Base-by-base conservation (phyloP, 2,888 invertebrate genomes). In the Belgica antarctica region DNA sequence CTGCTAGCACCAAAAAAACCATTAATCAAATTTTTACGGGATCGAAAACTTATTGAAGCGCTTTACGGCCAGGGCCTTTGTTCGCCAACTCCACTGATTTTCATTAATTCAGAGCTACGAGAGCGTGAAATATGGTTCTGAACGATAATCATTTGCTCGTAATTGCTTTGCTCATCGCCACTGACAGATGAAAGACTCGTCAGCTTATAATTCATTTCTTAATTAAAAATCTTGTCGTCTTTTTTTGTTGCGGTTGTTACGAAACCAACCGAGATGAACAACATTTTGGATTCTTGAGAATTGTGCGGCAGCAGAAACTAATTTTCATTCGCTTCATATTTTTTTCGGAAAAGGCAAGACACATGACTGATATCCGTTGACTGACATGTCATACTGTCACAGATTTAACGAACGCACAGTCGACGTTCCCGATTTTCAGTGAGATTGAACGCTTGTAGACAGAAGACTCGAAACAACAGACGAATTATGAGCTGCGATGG, bases 361-460 rank as follows among this genome's bases (percentile, higher is more conserved):
- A 62, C 62, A 62, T 62, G 62, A 62, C 22, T 62, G 62, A 62
- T 62, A 62, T 62, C 62, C 62, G 62, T 28, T 62, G 62, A 62
- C 62, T 62, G 62, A 62, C 62, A 34, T 62, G 62, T 62, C 62
- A 62, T 62, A 62, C 62, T 62, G 62, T 62, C 62, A 62, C 62
- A 34, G 27, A 62, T 25, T n/a, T 31, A 62, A 62, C 25, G 62
- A 62, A 31, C 15, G 34, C 61, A 61, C 28, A 62, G 28, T 19
- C 31, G 15, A 34, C 34, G 31, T 34, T 62, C n/a, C 19, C 22
- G 52, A 52, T 59, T 24, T 25, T 27, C 25, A 1, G 7, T 17
- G 22, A 7, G 57, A 19, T 4, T 24, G 19, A 8, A 19, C 19
- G 28, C n/a, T n/a, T n/a, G n/a, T n/a, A n/a, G n/a, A 12, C 15